These are phyloP conservation scores for Herminia tarsipennalis DNA, from an alignment of 2,888 invertebrate genomes.

Conservation along the genomic window DNA sequence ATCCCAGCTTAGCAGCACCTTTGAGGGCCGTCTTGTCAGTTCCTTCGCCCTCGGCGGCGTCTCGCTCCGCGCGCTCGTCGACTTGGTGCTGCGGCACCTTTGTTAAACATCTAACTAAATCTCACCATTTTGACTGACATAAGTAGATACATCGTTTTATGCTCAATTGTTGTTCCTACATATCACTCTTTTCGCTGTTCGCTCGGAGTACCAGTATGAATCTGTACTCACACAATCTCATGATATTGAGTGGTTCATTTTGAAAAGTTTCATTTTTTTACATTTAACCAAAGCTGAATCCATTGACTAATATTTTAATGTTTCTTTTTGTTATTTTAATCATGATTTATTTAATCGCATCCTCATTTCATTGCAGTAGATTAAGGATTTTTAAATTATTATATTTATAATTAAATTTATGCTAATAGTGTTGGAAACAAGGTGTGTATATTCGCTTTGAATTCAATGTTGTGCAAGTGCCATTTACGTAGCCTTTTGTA, in stretches of 20 bases:
- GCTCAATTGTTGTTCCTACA: slow-evolving; percentile 52
- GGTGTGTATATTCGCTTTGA: slow-evolving; percentile 38
- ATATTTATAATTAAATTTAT: slow-evolving; percentile 17
- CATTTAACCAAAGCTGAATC: slow-evolving; percentile 61
- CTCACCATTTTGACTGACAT: slow-evolving; percentile 89
- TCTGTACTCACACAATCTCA: slow-evolving; percentile 33
- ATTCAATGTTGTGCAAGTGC: slow-evolving; percentile 48
- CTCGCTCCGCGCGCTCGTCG: slow-evolving; percentile 86
- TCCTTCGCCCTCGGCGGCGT: slow-evolving; percentile 47
- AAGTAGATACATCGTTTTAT: slow-evolving; percentile 52
- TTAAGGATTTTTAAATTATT: slow-evolving; percentile 13
- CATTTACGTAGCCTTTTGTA: slow-evolving; percentile 47
- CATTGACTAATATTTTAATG: slow-evolving; percentile 59
- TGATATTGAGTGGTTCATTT: slow-evolving; percentile 45
- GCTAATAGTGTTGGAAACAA: slow-evolving; percentile 25
- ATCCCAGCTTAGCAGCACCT: slow-evolving; percentile 65
- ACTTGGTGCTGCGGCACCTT: slow-evolving; percentile 93
- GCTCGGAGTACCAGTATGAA: slow-evolving; percentile 35
- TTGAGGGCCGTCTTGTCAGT: slow-evolving; percentile 46
- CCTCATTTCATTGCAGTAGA: slow-evolving; percentile 37
- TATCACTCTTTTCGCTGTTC: slow-evolving; percentile 45
- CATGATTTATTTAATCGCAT: slow-evolving; percentile 43
- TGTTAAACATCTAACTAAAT: slow-evolving; percentile 91
- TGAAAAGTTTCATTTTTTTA: slow-evolving; percentile 49
- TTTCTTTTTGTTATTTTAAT: slow-evolving; percentile 37